Percentiles rank a stretch among this genome's conserved stretches.
These are phyloP conservation scores for Cassiopea xamachana DNA, from an alignment of 30 jellyfish, hydroid and myxozoan species.

Conservation along the genomic window DNA sequence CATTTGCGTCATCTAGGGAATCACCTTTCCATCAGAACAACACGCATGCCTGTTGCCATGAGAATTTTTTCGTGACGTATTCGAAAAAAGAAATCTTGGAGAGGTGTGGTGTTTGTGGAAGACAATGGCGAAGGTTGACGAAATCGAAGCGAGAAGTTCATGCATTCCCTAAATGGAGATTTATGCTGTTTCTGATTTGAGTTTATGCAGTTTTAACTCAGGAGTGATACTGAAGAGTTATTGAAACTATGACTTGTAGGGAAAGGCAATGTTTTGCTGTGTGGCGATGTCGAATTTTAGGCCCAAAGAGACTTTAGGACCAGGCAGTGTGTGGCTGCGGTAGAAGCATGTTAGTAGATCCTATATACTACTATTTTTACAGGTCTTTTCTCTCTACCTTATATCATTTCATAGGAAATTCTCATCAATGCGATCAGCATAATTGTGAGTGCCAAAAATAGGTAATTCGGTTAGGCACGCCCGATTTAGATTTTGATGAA, in stretches of 20 bases:
- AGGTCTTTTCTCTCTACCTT: too few species aligned
- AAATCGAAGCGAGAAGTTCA: not conserved
- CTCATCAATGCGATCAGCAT: too few species aligned
- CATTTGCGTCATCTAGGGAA: not conserved
- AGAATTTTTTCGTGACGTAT: conserved; percentile 5
- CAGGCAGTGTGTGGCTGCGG: not conserved
- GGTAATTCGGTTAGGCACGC: too few species aligned
- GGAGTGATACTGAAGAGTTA: too few species aligned
- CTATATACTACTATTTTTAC: too few species aligned
- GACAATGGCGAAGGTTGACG: not conserved
- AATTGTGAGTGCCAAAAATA: too few species aligned
- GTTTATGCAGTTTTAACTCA: not conserved
- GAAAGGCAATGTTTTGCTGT: not conserved
- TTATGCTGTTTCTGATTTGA: not conserved
- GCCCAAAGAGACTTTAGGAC: not conserved
- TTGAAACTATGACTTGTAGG: not conserved
- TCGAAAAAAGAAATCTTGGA: not conserved
- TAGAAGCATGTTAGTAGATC: not conserved
- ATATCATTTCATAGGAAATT: too few species aligned
- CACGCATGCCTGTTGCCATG: conserved; percentile 15
- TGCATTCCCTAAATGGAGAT: too few species aligned
- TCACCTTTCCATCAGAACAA: not conserved
- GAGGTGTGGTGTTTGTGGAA: not conserved
- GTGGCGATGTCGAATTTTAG: not conserved
- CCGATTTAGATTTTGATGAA: too few species aligned